These are phyloP conservation scores for Hystrix brachyura DNA, from an alignment of 2,113 vertebrate species.

Conservation along the genomic window DNA sequence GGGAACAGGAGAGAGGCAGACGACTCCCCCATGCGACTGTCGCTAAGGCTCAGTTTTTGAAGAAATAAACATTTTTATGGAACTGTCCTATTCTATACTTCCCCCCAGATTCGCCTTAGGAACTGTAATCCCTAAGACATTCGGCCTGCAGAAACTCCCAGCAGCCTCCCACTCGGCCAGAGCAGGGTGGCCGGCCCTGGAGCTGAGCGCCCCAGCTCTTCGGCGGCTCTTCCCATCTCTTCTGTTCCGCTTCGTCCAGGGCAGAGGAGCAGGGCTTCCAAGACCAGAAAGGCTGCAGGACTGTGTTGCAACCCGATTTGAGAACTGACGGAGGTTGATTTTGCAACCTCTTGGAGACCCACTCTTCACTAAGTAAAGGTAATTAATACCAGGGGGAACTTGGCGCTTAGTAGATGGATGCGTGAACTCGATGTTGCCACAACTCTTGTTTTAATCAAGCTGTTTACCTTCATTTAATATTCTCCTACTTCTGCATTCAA, in stretches of 20 bases:
- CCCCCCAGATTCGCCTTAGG: neutral
- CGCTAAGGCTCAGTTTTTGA: neutral
- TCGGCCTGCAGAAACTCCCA: neutral
- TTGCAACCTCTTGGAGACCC: neutral
- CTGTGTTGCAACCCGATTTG: neutral
- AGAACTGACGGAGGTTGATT: neutral
- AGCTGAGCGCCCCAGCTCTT: neutral
- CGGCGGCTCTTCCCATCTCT: neutral
- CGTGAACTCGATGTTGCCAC: neutral
- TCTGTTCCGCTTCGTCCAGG: neutral
- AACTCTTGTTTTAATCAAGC: neutral
- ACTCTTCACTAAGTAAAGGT: neutral
- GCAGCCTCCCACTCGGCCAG: neutral
- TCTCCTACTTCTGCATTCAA: neutral
- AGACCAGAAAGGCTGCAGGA: neutral
- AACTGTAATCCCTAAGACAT: neutral
- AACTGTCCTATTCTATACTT: neutral
- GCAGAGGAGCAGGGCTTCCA: neutral
- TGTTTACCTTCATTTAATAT: neutral
- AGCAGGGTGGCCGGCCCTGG: neutral
- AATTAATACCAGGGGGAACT: constrained; percentile 7
- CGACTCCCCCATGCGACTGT: neutral
- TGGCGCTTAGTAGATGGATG: neutral
- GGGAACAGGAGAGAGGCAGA: neutral
- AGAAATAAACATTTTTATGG: constrained; percentile 34